Evolutionary conservation across 1,140 invertebrate species (phyloP).

Genomic region (Cydia fagiglandana): DNA sequence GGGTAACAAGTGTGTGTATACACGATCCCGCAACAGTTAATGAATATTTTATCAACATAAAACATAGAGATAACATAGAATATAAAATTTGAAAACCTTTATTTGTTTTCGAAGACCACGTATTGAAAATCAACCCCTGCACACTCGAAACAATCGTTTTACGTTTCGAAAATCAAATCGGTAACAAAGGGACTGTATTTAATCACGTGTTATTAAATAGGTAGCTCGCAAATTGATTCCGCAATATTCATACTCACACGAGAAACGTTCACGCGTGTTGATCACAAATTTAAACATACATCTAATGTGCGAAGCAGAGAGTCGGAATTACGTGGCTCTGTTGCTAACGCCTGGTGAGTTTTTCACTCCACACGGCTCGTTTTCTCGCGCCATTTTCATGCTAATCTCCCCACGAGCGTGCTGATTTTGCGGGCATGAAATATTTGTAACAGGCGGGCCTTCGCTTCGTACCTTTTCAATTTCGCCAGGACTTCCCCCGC

Average conservation of each 20-base stretch:
- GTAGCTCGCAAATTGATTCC: not conserved
- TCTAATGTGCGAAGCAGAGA: conserved; percentile 37
- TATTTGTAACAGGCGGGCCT: conserved; percentile 57
- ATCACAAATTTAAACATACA: conserved; percentile 46
- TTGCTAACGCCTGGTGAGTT: conserved; percentile 37
- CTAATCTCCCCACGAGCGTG: conserved; percentile 54
- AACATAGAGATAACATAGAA: no score
- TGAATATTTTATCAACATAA: no score
- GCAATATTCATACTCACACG: conserved; percentile 1
- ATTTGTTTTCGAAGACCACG: not conserved
- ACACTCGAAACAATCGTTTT: not conserved
- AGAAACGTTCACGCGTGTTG: conserved; percentile 38
- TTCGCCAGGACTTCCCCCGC: conserved; percentile 43
- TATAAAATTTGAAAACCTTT: not conserved
- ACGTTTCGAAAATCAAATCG: not conserved
- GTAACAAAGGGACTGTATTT: not conserved
- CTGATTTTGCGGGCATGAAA: conserved; percentile 62
- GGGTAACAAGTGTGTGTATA: not conserved
- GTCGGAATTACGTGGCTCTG: conserved; percentile 39
- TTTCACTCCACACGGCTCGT: conserved; percentile 40
- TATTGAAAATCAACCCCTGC: not conserved
- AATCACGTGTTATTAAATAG: conserved; percentile 8
- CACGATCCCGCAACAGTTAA: no score
- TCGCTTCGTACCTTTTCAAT: conserved; percentile 59
- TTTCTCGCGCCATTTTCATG: conserved; percentile 59